Conservation (phyloP, 2,888 invertebrate species). For the Lithophane semibrunnea region DNA sequence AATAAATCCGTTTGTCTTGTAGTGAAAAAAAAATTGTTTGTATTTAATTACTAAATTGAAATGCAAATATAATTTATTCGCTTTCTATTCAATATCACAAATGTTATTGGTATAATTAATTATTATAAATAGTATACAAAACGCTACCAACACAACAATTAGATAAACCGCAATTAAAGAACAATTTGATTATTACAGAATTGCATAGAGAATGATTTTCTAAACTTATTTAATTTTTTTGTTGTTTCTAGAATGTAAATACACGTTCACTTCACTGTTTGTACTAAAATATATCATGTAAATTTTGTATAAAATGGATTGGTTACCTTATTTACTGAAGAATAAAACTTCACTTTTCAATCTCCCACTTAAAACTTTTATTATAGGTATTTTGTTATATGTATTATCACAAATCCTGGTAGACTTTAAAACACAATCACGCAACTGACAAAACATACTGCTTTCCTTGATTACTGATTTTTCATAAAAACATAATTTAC, state of each 20-base stretch:
- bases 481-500: slow-evolving; percentile 90
- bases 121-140: slow-evolving; percentile 55
- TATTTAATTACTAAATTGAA: slow-evolving; percentile 45
- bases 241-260: slow-evolving; percentile 45
- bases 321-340: slow-evolving; percentile 83
- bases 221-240: slow-evolving; percentile 6
- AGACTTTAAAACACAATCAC: slow-evolving; percentile 93
- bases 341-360: slow-evolving; percentile 90
- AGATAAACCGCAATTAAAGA: slow-evolving; percentile 39
- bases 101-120: slow-evolving; percentile 41
- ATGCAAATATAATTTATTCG: slow-evolving; percentile 45
- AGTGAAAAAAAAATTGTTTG: slow-evolving; percentile 27
- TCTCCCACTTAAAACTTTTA: slow-evolving; percentile 91
- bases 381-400: slow-evolving; percentile 92
- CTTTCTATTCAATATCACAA: slow-evolving; percentile 58
- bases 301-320: slow-evolving; percentile 67
- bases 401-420: slow-evolving; percentile 94
- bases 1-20: not conserved
- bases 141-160: slow-evolving; percentile 47
- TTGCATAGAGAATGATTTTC: slow-evolving; percentile 33
- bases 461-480: slow-evolving; percentile 89
- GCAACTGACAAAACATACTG: slow-evolving; percentile 91
- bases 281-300: slow-evolving; percentile 61
- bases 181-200: slow-evolving; percentile 35
- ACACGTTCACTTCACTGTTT: slow-evolving; percentile 51